These are phyloP conservation scores for Meloidogyne chitwoodi DNA, from an alignment of 1,140 invertebrate genomes.

Conservation along the genomic window DNA sequence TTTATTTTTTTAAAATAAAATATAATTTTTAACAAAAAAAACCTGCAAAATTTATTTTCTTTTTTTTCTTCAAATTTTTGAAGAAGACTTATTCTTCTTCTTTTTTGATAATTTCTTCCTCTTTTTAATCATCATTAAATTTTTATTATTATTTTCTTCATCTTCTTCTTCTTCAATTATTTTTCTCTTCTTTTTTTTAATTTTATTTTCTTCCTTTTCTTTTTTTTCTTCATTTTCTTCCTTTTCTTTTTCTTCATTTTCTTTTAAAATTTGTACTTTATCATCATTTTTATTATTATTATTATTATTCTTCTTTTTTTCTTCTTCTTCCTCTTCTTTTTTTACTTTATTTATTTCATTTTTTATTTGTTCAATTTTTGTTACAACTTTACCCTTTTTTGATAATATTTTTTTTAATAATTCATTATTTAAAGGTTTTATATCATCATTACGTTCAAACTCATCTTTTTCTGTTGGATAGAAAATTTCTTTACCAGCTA, in stretches of 20 bases:
- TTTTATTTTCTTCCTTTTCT: too few species aligned
- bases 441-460: constrained; percentile 5
- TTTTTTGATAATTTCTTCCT: too few species aligned
- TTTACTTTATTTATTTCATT: neutral
- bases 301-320: neutral
- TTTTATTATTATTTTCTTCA: too few species aligned
- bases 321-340: neutral
- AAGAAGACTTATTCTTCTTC: too few species aligned
- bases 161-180: too few species aligned
- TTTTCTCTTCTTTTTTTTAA: too few species aligned
- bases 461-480: constrained; percentile 12
- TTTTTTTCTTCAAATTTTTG: too few species aligned
- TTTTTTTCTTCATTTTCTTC: too few species aligned
- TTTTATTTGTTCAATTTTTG: neutral
- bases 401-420: neutral
- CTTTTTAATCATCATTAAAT: too few species aligned
- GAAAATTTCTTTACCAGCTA: constrained; percentile 9
- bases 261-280: neutral
- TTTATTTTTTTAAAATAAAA: too few species aligned
- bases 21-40: too few species aligned
- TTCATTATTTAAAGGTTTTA: constrained; percentile 1
- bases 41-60: too few species aligned
- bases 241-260: neutral
- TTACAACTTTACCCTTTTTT: neutral
- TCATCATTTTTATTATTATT: neutral